Percentiles rank a stretch among this genome's conserved stretches.
These are phyloP conservation scores for Lepidocyrtoides sp. DNA, from an alignment of 2,888 invertebrate species.

Conservation along the genomic window DNA sequence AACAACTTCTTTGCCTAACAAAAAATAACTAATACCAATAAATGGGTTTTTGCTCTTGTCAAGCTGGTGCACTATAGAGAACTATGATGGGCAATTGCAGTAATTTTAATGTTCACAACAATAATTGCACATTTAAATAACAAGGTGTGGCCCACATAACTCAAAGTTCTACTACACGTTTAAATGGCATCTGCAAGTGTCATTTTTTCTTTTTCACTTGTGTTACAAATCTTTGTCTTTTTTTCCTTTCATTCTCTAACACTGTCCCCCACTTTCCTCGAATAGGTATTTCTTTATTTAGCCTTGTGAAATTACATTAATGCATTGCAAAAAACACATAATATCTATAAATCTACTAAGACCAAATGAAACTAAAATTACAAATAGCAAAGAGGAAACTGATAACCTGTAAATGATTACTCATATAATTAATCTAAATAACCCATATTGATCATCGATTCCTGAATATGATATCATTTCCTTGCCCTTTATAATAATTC, in stretches of 20 bases:
- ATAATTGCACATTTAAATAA: constrained; percentile 48
- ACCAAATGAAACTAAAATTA: not conserved
- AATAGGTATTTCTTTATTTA: no score
- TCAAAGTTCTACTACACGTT: not conserved
- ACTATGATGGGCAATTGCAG: constrained; percentile 36
- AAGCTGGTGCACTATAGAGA: constrained; percentile 12
- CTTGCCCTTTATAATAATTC: no score
- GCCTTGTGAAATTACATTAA: not conserved
- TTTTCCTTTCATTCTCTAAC: constrained; percentile 9
- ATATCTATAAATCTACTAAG: no score
- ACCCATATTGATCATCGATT: not conserved
- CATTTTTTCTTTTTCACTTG: not conserved
- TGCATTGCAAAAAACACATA: not conserved
- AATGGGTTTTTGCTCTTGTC: not conserved
- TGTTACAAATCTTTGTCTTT: constrained; percentile 1
- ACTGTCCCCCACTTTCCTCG: not conserved
- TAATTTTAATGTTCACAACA: constrained; percentile 55
- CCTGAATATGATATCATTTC: not conserved
- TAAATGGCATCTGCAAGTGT: not conserved
- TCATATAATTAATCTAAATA: not conserved
- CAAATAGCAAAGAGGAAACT: not conserved
- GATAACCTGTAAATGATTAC: not conserved
- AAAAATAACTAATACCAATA: not conserved
- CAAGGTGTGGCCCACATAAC: constrained; percentile 44
- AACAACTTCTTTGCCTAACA: not conserved